phyloP scores from a whole-genome alignment of 2,888 invertebrate species.

The Tribolium freemani region DNA sequence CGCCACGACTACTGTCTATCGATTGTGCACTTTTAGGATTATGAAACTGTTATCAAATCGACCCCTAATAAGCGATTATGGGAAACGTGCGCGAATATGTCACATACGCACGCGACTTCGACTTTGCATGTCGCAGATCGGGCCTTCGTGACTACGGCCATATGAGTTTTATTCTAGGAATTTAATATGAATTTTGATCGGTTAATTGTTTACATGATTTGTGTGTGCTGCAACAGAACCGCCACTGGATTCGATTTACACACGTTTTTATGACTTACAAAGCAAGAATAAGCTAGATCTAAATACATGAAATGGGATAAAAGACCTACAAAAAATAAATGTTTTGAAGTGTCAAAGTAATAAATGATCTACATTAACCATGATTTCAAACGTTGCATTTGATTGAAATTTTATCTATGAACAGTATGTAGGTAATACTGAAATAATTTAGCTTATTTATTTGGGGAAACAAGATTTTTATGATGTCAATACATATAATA shows the following conservation, averaged over 20 bases:
- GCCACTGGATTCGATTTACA: neutral
- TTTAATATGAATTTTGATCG: constrained; percentile 61
- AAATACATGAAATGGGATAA: no score
- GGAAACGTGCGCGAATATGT: constrained; percentile 61
- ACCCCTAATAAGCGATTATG: constrained; percentile 54
- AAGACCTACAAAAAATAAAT: no score
- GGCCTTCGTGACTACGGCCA: constrained; percentile 58
- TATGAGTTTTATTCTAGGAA: constrained; percentile 60
- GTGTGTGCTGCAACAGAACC: neutral
- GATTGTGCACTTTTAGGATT: constrained; percentile 25
- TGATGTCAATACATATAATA: no score
- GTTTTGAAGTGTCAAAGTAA: no score
- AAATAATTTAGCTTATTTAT: no score
- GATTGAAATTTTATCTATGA: no score
- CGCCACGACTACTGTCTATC: neutral
- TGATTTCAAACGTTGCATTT: no score
- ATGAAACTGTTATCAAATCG: constrained; percentile 33
- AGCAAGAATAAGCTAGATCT: no score
- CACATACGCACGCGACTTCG: constrained; percentile 63
- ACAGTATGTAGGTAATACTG: no score
- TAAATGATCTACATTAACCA: no score
- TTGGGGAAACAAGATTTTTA: no score
- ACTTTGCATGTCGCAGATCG: constrained; percentile 54
- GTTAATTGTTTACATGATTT: constrained; percentile 63
- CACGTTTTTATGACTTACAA: neutral